Conservation (phyloP, 2,113 vertebrate genomes). For the Spilogale gracilis region DNA sequence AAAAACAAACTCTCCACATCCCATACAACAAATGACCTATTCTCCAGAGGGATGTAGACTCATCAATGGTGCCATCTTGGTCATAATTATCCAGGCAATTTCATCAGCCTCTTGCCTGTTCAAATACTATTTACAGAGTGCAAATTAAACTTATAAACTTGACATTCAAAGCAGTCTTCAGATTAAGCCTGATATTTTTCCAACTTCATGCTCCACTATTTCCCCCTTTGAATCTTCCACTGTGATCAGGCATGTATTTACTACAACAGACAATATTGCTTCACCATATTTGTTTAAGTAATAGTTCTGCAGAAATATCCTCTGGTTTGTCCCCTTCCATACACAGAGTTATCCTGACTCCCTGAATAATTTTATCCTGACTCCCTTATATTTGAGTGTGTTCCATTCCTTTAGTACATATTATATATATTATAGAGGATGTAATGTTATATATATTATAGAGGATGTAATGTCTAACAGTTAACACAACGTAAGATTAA, state of each 20-base stretch:
- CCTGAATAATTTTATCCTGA: background rate
- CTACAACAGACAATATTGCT: background rate
- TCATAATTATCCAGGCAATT: conserved; percentile 9
- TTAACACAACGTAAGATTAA: background rate
- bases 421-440: background rate
- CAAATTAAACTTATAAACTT: conserved; percentile 14
- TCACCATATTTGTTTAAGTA: background rate
- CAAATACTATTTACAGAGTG: background rate
- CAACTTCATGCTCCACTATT: background rate
- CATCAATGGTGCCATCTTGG: background rate
- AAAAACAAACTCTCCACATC: background rate
- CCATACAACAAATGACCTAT: background rate
- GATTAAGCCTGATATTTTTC: background rate
- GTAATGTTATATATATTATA: background rate
- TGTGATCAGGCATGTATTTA: background rate
- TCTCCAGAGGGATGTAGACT: background rate
- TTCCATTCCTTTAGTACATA: background rate
- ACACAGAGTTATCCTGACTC: background rate
- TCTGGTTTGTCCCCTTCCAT: background rate
- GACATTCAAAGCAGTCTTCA: background rate
- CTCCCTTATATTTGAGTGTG: background rate
- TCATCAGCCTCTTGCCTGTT: background rate
- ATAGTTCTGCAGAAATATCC: background rate
- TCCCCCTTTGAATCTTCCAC: background rate
- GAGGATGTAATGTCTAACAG: background rate